Conservation (phyloP, 2,113 vertebrate species). For the Semnornis frantzii region DNA sequence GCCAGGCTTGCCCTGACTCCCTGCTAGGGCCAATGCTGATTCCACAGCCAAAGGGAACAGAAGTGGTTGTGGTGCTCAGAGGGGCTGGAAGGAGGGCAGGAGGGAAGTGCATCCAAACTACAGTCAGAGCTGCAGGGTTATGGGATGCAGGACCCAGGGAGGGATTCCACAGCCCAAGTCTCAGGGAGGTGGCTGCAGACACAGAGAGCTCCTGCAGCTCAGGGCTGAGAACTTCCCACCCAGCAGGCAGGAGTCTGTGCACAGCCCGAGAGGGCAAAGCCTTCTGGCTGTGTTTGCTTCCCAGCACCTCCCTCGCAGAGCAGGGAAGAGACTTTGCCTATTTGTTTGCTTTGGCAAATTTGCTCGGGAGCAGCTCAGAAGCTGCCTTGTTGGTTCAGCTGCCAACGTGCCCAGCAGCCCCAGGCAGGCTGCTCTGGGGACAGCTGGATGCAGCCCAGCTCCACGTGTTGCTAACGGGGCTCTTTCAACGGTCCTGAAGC, state of each 20-base stretch:
- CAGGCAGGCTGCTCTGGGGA: not conserved
- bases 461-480: not conserved
- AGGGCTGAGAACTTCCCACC: not conserved
- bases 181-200: not conserved
- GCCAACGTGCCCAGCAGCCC: not conserved
- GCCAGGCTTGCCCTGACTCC: not conserved
- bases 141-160: accelerated
- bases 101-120: not conserved
- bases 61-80: not conserved
- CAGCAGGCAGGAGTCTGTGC: not conserved
- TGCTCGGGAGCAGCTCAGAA: not conserved
- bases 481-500: not conserved
- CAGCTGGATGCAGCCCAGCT: not conserved
- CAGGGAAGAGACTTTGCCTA: not conserved
- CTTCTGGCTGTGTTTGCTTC: accelerated
- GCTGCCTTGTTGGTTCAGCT: not conserved
- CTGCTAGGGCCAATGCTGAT: accelerated
- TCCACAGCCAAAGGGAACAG: not conserved
- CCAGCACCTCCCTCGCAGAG: not conserved
- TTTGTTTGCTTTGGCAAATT: not conserved
- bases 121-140: not conserved
- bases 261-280: not conserved
- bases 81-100: not conserved
- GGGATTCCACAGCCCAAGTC: not conserved
- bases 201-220: not conserved